These are phyloP conservation scores for Melanargia galathea DNA, from an alignment of 2,888 invertebrate species.

Conservation along the genomic window DNA sequence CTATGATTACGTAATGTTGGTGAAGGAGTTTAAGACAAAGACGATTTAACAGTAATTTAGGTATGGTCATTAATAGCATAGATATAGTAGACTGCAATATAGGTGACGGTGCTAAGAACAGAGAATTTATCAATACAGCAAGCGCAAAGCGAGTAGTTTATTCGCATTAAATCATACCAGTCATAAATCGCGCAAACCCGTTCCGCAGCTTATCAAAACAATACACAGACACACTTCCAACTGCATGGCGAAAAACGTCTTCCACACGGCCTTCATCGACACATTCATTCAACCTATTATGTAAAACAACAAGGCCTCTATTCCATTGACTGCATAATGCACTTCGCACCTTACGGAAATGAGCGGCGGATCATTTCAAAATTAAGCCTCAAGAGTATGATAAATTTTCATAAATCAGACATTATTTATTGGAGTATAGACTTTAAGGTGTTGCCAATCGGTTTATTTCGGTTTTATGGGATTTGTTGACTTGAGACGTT, in stretches of 20 bases:
- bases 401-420: conserved; percentile 81
- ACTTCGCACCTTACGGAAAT: conserved; percentile 54
- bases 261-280: conserved; percentile 49
- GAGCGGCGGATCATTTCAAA: conserved; percentile 70
- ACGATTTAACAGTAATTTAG: neutral
- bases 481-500: conserved; percentile 64
- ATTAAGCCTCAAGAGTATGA: conserved; percentile 80
- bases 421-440: conserved; percentile 79
- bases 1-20: neutral
- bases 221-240: conserved; percentile 81
- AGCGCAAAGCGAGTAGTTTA: conserved; percentile 77
- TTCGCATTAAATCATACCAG: conserved; percentile 81
- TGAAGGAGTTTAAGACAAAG: neutral
- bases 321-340: conserved; percentile 52
- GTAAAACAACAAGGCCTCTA: conserved; percentile 57
- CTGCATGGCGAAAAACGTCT: conserved; percentile 64
- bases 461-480: conserved; percentile 69
- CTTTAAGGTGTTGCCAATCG: conserved; percentile 77
- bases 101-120: conserved; percentile 66
- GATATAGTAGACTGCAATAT: conserved; percentile 48
- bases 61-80: conserved; percentile 31
- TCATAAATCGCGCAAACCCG: conserved; percentile 81
- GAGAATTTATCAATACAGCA: conserved; percentile 75
- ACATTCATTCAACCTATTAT: conserved; percentile 55
- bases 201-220: conserved; percentile 82